Evolutionary conservation across 1,140 invertebrate species (phyloP).

Genomic region (Hyles vespertilio): DNA sequence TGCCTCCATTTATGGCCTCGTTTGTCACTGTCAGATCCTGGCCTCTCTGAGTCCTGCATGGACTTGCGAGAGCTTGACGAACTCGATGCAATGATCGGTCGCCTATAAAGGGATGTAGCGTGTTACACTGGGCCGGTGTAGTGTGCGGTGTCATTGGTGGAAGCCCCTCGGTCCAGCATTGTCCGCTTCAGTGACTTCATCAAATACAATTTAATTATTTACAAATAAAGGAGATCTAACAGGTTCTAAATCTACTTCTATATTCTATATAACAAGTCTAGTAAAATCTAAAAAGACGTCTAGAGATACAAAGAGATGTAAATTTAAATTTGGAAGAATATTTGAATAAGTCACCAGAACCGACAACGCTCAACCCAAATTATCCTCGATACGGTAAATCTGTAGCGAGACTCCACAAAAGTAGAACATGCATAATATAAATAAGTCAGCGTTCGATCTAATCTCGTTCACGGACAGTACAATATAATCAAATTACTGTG

Average conservation of each 20-base stretch:
- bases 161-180: slow-evolving; percentile 19
- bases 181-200: slow-evolving; percentile 14
- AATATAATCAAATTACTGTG: slow-evolving; percentile 29
- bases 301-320: too few relatives aligned
- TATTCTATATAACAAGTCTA: too few relatives aligned
- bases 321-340: too few relatives aligned
- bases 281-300: too few relatives aligned
- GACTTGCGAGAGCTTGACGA: slow-evolving; percentile 66
- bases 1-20: slow-evolving; percentile 89
- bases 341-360: neutral
- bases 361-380: slow-evolving; percentile 19
- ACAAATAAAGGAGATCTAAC: neutral
- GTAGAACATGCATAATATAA: slow-evolving; percentile 50
- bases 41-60: slow-evolving; percentile 47
- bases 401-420: slow-evolving; percentile 40
- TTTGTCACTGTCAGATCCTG: slow-evolving; percentile 71
- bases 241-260: neutral
- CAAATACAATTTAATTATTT: too few relatives aligned
- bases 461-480: slow-evolving; percentile 32
- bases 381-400: slow-evolving; percentile 22
- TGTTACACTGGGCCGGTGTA: slow-evolving; percentile 53
- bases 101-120: slow-evolving; percentile 65
- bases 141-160: slow-evolving; percentile 27
- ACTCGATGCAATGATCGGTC: slow-evolving; percentile 67
- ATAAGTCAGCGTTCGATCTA: slow-evolving; percentile 40